Evolutionary conservation across 2,113 vertebrate species (phyloP).

Genomic region (Siphamia tubifer): DNA sequence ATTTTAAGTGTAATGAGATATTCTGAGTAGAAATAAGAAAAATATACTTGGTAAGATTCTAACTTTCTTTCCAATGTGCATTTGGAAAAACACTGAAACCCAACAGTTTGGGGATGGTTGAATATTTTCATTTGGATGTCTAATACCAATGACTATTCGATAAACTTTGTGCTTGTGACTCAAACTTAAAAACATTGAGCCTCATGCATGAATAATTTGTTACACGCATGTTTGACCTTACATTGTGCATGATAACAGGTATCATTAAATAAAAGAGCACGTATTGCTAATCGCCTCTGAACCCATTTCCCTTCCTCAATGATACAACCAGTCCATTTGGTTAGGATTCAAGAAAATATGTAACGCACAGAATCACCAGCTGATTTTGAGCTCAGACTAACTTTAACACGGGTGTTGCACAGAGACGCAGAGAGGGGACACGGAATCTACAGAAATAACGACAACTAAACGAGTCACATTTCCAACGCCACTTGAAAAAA

Average conservation of each 20-base stretch:
- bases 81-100: background rate
- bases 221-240: no score
- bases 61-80: no score
- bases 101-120: background rate
- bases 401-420: background rate
- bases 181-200: background rate
- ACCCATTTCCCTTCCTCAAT: no score
- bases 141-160: background rate
- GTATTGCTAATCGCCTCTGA: no score
- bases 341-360: no score
- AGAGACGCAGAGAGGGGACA: background rate
- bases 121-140: background rate
- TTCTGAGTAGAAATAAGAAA: no score
- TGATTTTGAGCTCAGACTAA: slow-evolving; percentile 26
- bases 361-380: no score
- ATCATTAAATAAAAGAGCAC: no score
- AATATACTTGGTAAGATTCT: no score
- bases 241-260: no score
- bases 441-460: slow-evolving; percentile 58
- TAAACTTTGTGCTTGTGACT: slow-evolving; percentile 12
- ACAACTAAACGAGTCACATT: slow-evolving; percentile 12
- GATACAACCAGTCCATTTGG: no score
- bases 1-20: no score
- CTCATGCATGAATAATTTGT: background rate
- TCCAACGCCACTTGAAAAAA: slow-evolving; percentile 28